Evolutionary conservation across 2,797 vertebrate genomes (phyloP), one percentile per base, ranked within the genome.

Genomic region (Lepilemur ruficaudatus): DNA sequence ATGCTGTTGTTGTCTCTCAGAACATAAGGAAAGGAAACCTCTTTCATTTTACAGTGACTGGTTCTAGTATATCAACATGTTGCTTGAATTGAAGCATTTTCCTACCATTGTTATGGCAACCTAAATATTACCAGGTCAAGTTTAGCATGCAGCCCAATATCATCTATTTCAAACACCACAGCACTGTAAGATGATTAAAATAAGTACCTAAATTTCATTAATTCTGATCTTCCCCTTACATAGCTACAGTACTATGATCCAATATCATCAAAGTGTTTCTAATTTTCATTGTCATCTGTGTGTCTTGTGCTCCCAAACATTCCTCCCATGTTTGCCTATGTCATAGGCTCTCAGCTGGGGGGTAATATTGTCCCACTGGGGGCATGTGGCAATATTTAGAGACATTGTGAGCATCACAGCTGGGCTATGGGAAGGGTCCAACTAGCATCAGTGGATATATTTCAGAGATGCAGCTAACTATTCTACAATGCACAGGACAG

Each of bases 111-210:
- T 73, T 65, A 75, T 7, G n/a, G 14, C 41, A 75, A 93, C 65
- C 6, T 15, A 32, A 79, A 35, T 61, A 80, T 59, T 84, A 88
- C 4, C 7, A 52, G 13, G 2, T 63, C 85, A 7, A 57, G 57
- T 48, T 69, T 6, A 57, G 10, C 30, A 35, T 69, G 7, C 2
- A n/a, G 4, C 2, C 2, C 13, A 76, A 43, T 65, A 50, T 11
- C 79, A 9, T 43, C 22, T 55, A 52, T 89, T 89, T 93, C 25
- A 88, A 93, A 57, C 25, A 76, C 32, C 11, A n/a, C 15, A 70
- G 2, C 38, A 22, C 43, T 46, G 18, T 38, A n/a, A 96, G 13
- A 57, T 73, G 8, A 32, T 65, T 76, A 75, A 95, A 73, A 72
- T 43, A 43, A 52, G 1, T 23, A 32, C 6, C 17, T 46, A 73